phyloP scores from a whole-genome alignment of 2,888 invertebrate genomes.

The Dendrolimus houi region DNA sequence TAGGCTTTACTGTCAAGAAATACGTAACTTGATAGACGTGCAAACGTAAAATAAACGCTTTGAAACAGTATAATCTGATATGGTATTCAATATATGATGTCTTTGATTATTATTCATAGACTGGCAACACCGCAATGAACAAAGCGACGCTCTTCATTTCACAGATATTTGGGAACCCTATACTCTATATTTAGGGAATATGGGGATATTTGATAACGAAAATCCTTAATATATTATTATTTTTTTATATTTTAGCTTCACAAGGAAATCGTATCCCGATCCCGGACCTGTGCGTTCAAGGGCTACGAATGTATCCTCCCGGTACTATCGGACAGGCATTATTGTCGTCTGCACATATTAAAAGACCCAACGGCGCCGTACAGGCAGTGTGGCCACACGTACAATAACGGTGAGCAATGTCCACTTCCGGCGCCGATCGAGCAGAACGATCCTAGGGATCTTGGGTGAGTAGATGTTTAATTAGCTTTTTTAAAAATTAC shows the following conservation, averaged over 20 bases:
- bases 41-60: too few species aligned
- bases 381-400: conserved; percentile 84
- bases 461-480: conserved; percentile 29
- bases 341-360: conserved; percentile 89
- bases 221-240: too few species aligned
- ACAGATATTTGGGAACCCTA: too few species aligned
- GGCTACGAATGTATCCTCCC: conserved; percentile 81
- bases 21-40: too few species aligned
- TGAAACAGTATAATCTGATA: too few species aligned
- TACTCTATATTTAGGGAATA: too few species aligned
- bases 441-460: conserved; percentile 30
- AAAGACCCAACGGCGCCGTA: conserved; percentile 89
- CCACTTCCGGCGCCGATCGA: conserved; percentile 82
- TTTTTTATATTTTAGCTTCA: conserved; percentile 61
- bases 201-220: too few species aligned
- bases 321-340: conserved; percentile 83
- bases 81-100: too few species aligned
- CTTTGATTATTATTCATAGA: too few species aligned
- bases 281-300: conserved; percentile 78
- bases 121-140: background rate
- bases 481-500: background rate
- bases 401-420: conserved; percentile 83
- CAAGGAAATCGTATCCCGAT: conserved; percentile 77
- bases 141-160: background rate
- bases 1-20: too few species aligned